phyloP scores from a whole-genome alignment of 1,140 invertebrate genomes.

The Psix sp. region DNA sequence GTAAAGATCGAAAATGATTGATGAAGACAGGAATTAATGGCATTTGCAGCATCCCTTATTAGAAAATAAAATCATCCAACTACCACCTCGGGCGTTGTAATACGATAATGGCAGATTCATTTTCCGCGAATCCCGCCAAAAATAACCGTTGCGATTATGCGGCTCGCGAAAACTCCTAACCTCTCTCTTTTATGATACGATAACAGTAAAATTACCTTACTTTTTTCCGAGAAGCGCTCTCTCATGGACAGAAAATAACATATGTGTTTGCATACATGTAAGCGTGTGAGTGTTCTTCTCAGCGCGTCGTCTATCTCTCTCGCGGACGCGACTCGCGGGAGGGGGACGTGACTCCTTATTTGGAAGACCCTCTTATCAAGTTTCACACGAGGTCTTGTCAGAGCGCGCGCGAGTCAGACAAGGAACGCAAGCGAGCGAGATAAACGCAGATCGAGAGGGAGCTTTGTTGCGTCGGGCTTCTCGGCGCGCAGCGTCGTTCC shows the following conservation, averaged over 20 bases:
- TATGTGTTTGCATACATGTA: not conserved
- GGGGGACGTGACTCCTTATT: constrained; percentile 73
- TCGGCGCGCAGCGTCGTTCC: constrained; percentile 21
- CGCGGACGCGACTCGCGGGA: constrained; percentile 23
- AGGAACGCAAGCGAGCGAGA: constrained; percentile 10
- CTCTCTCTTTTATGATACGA: constrained; percentile 24
- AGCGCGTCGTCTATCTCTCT: constrained; percentile 17
- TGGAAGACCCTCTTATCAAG: constrained; percentile 76
- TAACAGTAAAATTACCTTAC: constrained; percentile 48
- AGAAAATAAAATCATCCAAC: too few species aligned
- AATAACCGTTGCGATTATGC: constrained; percentile 10
- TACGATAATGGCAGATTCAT: constrained; percentile 8
- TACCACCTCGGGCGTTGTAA: constrained; percentile 9
- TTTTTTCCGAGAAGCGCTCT: constrained; percentile 20
- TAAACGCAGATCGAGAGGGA: constrained; percentile 11
- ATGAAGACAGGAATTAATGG: too few species aligned
- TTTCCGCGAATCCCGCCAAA: constrained; percentile 33
- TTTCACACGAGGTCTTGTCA: constrained; percentile 72
- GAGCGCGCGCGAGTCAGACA: constrained; percentile 25
- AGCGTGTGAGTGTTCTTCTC: constrained; percentile 5
- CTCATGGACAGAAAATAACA: not conserved
- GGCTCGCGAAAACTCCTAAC: not conserved
- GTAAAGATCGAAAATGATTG: too few species aligned
- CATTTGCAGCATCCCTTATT: too few species aligned
- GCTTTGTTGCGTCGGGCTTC: constrained; percentile 43